Evolutionary conservation across 2,113 vertebrate species (phyloP).

Genomic region (Thryonomys swinderianus): DNA sequence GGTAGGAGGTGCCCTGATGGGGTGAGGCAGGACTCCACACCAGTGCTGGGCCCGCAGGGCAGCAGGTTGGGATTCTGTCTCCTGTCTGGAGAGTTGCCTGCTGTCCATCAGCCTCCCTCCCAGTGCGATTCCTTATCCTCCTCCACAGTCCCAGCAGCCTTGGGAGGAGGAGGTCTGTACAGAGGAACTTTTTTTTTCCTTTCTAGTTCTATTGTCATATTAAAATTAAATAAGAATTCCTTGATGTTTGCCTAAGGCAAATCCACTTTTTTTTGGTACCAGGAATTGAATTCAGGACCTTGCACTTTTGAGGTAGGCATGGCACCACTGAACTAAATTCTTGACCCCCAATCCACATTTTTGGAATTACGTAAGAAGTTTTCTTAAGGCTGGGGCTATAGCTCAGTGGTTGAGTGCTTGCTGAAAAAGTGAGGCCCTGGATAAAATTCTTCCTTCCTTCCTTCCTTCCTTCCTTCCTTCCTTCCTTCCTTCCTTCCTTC

Average conservation of each 20-base stretch:
- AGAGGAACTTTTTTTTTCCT: background rate
- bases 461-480: no score
- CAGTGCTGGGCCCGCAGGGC: background rate
- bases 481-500: no score
- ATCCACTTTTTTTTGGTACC: no score
- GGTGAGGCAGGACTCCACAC: background rate
- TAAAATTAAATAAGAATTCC: background rate
- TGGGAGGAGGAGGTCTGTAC: background rate
- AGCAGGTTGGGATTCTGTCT: background rate
- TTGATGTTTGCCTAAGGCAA: background rate
- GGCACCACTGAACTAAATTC: no score
- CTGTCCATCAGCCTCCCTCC: background rate
- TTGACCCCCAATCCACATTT: background rate
- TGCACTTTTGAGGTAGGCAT: no score
- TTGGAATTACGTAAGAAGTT: background rate
- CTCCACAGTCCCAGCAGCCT: background rate
- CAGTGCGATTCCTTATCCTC: background rate
- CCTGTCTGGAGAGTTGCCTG: background rate
- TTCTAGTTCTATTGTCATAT: background rate
- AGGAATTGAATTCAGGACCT: no score
- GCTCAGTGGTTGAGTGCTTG: background rate
- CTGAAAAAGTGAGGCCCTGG: background rate
- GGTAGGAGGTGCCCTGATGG: fast-evolving
- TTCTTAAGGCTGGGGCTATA: background rate
- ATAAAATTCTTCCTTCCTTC: no score